phyloP scores from a whole-genome alignment of 30 jellyfish, hydroid and myxozoan species.

The Pseudorhiza aurosa region DNA sequence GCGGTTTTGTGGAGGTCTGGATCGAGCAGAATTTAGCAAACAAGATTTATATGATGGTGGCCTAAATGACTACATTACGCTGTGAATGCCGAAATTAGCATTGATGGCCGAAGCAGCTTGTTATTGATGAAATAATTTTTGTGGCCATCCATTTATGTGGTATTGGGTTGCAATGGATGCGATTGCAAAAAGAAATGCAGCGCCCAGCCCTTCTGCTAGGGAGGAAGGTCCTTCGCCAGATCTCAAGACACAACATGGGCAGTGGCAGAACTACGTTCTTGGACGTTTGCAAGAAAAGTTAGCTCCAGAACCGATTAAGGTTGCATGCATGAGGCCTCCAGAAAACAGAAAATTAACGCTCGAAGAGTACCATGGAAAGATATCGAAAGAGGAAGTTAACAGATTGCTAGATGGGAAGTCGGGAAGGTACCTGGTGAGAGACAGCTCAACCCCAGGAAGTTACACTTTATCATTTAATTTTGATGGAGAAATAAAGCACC shows the following conservation, averaged over 20 bases:
- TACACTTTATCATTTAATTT: constrained; percentile 86
- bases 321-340: constrained; percentile 91
- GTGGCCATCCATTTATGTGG: neutral
- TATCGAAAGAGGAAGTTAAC: constrained; percentile 77
- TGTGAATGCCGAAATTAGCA: no score
- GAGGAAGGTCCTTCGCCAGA: constrained; percentile 29
- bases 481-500: constrained; percentile 85
- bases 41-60: neutral
- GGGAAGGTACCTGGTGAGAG: constrained; percentile 92
- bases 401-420: constrained; percentile 76
- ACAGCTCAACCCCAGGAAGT: constrained; percentile 76
- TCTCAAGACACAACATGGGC: constrained; percentile 26
- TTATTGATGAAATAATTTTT: no score
- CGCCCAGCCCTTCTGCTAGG: constrained; percentile 6
- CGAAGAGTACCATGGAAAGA: constrained; percentile 87
- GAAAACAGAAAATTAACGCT: constrained; percentile 70
- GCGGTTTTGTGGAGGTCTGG: constrained; percentile 29
- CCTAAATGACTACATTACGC: neutral
- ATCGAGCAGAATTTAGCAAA: constrained; percentile 16
- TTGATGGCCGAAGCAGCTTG: no score
- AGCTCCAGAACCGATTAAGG: constrained; percentile 88
- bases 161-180: neutral
- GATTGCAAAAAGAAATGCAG: neutral
- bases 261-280: constrained; percentile 64
- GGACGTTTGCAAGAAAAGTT: constrained; percentile 86